Evolutionary conservation across 2,113 vertebrate genomes (phyloP).

Genomic region (Ascaphus truei): DNA sequence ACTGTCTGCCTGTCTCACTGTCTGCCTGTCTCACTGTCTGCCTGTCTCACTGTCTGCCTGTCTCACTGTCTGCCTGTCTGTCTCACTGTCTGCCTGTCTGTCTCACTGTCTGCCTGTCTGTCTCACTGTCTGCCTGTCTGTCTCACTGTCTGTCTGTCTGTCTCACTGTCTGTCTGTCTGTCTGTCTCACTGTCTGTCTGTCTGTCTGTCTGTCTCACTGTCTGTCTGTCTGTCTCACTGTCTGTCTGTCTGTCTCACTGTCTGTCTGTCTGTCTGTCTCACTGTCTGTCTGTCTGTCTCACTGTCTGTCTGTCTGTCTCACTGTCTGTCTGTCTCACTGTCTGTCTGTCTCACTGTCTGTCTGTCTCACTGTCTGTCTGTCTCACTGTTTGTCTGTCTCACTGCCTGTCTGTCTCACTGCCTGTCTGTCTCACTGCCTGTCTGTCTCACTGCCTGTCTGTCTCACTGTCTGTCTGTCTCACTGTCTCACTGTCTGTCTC

Average conservation of each 20-base stretch:
- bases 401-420: not conserved
- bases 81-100: not conserved
- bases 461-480: not conserved
- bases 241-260: not conserved
- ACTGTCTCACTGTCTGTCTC: too few species aligned
- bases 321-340: slow-evolving; percentile 28
- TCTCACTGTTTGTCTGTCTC: not conserved
- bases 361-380: not conserved
- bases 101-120: not conserved
- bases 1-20: too few species aligned
- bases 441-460: not conserved
- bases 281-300: not conserved
- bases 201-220: not conserved
- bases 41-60: too few species aligned
- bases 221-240: not conserved
- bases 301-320: not conserved
- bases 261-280: not conserved
- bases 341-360: slow-evolving; percentile 18
- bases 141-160: not conserved
- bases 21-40: too few species aligned
- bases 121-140: not conserved
- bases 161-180: not conserved
- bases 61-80: too few species aligned
- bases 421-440: not conserved
- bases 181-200: not conserved